Conservation (phyloP, 2,113 vertebrate genomes). For the Nannobrachium achirus region DNA sequence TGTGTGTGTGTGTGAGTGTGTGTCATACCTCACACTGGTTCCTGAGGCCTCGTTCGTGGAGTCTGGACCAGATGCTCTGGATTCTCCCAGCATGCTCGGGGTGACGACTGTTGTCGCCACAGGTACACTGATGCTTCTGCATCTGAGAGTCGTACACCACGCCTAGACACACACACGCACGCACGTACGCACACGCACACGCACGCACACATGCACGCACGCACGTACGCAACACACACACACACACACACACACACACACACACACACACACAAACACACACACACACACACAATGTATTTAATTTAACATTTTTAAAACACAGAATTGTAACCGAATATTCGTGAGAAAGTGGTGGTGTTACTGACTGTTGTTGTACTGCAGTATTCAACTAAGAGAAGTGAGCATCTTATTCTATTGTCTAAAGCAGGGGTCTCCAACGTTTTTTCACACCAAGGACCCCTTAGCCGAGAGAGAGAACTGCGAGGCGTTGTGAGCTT, state of each 20-base stretch:
- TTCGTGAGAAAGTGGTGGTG: too few relatives aligned
- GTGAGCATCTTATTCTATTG: too few relatives aligned
- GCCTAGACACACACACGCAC: conserved; percentile 73
- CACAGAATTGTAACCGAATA: too few relatives aligned
- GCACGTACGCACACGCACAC: conserved; percentile 7
- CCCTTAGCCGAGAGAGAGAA: too few relatives aligned
- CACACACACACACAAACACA: background rate
- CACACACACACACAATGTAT: background rate
- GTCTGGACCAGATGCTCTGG: conserved; percentile 91
- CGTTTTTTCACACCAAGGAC: too few relatives aligned
- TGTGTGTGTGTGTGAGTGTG: background rate
- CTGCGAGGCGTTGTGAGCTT: too few relatives aligned
- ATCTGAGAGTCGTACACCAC: conserved; percentile 91
- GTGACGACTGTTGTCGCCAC: conserved; percentile 89
- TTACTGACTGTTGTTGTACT: too few relatives aligned
- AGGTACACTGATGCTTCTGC: conserved; percentile 92
- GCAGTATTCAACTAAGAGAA: too few relatives aligned
- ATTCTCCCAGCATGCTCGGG: conserved; percentile 88
- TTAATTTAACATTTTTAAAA: too few relatives aligned
- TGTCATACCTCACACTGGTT: conserved; percentile 86
- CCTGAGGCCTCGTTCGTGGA: conserved; percentile 88
- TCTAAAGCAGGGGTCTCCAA: background rate
- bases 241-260: conserved; percentile 5
- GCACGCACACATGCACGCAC: background rate
- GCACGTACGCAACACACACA: background rate